Conservation (phyloP, 2,888 invertebrate species). For the Girardia tigrina region DNA sequence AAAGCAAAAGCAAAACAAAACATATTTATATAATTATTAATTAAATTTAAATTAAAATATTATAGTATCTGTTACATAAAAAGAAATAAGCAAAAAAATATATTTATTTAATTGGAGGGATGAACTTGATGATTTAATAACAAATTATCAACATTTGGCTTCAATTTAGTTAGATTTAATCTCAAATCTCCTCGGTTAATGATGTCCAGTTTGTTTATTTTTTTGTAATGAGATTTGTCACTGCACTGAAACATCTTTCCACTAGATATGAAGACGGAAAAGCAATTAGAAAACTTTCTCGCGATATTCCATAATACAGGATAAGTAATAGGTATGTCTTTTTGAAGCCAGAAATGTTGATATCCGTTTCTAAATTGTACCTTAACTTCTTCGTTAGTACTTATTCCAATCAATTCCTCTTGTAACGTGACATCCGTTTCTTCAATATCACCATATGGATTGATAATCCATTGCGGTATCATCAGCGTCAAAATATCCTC, state of each 20-base stretch:
- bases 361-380: slow-evolving; percentile 19
- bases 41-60: too few relatives aligned
- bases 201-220: slow-evolving; percentile 1
- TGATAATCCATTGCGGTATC: not conserved
- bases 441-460: slow-evolving; percentile 20
- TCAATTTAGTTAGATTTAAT: not conserved
- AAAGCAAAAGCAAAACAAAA: too few relatives aligned
- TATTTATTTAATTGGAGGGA: too few relatives aligned
- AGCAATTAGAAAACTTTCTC: slow-evolving; percentile 3
- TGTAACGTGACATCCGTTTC: not conserved
- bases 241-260: slow-evolving; percentile 6
- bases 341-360: slow-evolving; percentile 8
- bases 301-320: not conserved
- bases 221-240: slow-evolving; percentile 1
- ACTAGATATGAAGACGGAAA: slow-evolving; percentile 8
- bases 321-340: not conserved
- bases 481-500: slow-evolving; percentile 13
- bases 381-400: not conserved
- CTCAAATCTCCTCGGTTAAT: slow-evolving; percentile 17
- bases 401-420: slow-evolving; percentile 7
- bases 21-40: too few relatives aligned
- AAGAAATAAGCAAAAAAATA: too few relatives aligned
- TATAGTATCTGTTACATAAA: too few relatives aligned
- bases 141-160: too few relatives aligned
- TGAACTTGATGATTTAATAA: too few relatives aligned